Percentiles rank a stretch among this genome's conserved stretches.
phyloP scores from a whole-genome alignment of 2,113 vertebrate genomes.

The Festucalex cinctus region DNA sequence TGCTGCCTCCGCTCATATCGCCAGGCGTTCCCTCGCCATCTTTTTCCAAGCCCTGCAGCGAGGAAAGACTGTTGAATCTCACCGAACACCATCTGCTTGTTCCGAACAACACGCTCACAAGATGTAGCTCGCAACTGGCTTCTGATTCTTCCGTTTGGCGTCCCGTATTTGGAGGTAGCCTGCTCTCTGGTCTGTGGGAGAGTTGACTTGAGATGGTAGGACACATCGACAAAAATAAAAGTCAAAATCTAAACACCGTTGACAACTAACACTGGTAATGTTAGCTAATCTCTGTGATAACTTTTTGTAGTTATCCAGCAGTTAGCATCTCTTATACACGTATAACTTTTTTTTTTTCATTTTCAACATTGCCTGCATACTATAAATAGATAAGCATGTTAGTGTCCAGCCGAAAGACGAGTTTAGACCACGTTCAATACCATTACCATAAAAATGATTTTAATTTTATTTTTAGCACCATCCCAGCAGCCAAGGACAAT shows the following conservation, averaged over 20 bases:
- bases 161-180: constrained; percentile 44
- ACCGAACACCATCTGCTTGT: constrained; percentile 62
- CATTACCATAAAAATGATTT: neutral
- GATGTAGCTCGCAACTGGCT: constrained; percentile 47
- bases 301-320: no score
- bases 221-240: neutral
- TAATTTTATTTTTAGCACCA: constrained; percentile 25
- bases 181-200: neutral
- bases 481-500: constrained; percentile 79
- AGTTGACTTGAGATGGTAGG: neutral
- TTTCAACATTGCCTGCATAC: neutral
- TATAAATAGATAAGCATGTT: neutral
- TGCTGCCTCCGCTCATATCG: constrained; percentile 46
- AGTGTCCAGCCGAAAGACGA: constrained; percentile 7
- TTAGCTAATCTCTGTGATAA: neutral
- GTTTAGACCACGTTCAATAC: constrained; percentile 15
- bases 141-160: constrained; percentile 61
- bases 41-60: constrained; percentile 59
- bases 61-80: constrained; percentile 56
- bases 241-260: neutral
- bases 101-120: constrained; percentile 56
- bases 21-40: constrained; percentile 41
- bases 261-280: neutral
- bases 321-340: no score
- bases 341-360: no score